Base-by-base conservation (phyloP, 2,888 invertebrate genomes). In the Boloria selene region DNA sequence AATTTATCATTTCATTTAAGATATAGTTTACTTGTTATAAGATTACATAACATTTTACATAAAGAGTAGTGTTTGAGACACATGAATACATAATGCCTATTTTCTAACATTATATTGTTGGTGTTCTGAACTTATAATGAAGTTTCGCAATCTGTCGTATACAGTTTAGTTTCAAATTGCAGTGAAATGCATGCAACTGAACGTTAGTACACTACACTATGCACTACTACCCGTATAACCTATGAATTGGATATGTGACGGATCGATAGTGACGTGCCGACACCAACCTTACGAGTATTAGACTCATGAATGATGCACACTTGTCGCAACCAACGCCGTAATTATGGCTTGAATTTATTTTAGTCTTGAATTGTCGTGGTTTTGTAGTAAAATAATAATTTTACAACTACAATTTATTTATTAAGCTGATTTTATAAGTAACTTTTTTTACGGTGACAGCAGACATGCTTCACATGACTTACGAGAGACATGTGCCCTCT, bases 221-320 rank as follows among this genome's bases (percentile, higher is more conserved):
- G 42, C 42, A 50, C 47, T 49, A 42, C 55, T 22, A 50, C 42
- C 18, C 49, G 62, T 38, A 38, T 50, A 45, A 26, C 26, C 47
- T 49, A 64, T 64, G 58, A 50, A 64, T 45, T 56, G 51, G 38
- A 38, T 58, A 45, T 64, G 62, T 55, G 55, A 51, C 17, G 17
- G 55, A 56, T 64, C 63, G 56, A 64, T 64, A 56, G 56, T 44
- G 51, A 64, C 63, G 63, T 63, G 59, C 49, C 38, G 49, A 59
- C 59, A 50, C 49, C 59, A 38, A 59, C 59, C 59, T 59, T 59
- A 59, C 49, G 59, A 49, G 59, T 61, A 50, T 49, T 49, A 59
- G 59, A 31, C 51, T 61, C 52, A 22, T 61, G 61, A 61, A 61
- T 52, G 61, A 61, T 61, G 50, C 52, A 61, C 52, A 22, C 42